Conservation (phyloP, 2,797 vertebrate species). For the Platalea minor region DNA sequence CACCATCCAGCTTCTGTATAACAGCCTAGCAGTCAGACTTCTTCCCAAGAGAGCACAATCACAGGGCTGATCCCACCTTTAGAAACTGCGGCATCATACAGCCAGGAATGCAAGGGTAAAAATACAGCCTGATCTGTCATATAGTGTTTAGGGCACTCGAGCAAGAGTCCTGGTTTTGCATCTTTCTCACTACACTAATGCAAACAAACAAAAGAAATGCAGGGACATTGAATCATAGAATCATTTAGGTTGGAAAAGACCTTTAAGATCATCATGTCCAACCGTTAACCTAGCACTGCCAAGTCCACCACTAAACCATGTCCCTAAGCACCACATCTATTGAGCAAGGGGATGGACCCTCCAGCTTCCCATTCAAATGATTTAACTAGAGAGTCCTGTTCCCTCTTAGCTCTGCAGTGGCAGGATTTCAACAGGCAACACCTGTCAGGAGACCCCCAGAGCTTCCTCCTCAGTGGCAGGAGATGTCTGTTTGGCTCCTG, state of each 20-base stretch:
- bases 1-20: not conserved
- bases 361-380: not conserved
- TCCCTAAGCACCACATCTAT: too few relatives aligned
- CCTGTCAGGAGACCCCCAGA: not conserved
- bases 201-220: not conserved
- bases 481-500: not conserved
- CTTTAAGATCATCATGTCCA: too few relatives aligned
- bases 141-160: fast-evolving
- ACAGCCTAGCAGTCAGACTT: not conserved
- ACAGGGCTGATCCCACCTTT: not conserved
- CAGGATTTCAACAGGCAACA: not conserved
- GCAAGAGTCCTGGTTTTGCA: not conserved
- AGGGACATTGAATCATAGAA: not conserved
- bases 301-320: too few relatives aligned
- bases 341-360: not conserved
- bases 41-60: not conserved
- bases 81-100: not conserved
- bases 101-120: not conserved
- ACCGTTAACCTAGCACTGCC: too few relatives aligned
- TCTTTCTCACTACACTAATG: not conserved
- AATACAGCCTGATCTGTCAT: not conserved
- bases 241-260: too few relatives aligned
- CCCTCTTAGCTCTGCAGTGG: not conserved
- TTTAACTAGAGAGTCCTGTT: not conserved
- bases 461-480: not conserved